Evolutionary conservation across 2,888 invertebrate species (phyloP).

Genomic region (Thymelicus sylvestris): DNA sequence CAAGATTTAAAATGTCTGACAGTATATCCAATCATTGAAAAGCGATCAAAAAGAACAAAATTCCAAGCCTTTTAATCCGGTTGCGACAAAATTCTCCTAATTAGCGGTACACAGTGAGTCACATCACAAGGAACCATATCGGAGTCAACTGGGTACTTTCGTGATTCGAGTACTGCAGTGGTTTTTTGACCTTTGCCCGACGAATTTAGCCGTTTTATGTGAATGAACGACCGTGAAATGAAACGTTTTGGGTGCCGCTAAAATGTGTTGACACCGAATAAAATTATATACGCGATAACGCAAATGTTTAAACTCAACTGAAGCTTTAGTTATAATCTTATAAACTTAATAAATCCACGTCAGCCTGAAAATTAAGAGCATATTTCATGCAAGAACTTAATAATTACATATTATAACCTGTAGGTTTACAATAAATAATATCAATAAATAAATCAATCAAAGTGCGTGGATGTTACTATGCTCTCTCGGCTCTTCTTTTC

Average conservation of each 20-base stretch:
- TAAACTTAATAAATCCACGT: no score
- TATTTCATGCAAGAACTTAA: no score
- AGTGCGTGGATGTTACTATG: no score
- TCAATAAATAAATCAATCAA: no score
- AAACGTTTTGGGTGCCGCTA: constrained; percentile 42
- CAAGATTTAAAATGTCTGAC: no score
- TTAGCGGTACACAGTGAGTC: constrained; percentile 11
- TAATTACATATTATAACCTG: no score
- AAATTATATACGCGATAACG: no score
- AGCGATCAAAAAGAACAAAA: background rate
- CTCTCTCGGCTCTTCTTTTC: no score
- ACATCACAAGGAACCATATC: background rate
- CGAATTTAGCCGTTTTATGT: constrained; percentile 46
- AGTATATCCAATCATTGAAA: background rate
- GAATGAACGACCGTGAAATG: constrained; percentile 53
- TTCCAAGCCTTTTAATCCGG: background rate
- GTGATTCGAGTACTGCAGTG: constrained; percentile 27
- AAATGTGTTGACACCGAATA: constrained; percentile 39
- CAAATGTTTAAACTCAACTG: no score
- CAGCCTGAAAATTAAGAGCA: no score
- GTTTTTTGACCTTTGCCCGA: constrained; percentile 38
- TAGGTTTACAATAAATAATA: no score
- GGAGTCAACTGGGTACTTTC: constrained; percentile 11
- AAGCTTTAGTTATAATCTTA: no score
- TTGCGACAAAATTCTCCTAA: constrained; percentile 11